A percentile compares a stretch with the other conserved stretches of the same genome.
These are phyloP conservation scores for Fregetta grallaria DNA, from an alignment of 2,113 vertebrate genomes.

Conservation along the genomic window DNA sequence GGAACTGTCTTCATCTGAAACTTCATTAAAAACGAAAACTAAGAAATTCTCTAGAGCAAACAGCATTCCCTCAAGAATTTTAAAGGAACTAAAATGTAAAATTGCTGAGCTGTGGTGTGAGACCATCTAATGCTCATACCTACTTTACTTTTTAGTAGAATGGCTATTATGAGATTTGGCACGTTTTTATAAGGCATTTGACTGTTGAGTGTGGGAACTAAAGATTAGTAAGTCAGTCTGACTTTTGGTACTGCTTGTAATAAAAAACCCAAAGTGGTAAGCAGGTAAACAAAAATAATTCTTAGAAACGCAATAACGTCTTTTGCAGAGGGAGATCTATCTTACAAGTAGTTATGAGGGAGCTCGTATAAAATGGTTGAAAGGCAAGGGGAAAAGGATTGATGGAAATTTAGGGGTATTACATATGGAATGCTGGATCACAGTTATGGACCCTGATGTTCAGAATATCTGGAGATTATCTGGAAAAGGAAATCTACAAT, in stretches of 20 bases:
- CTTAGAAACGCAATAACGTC: background rate
- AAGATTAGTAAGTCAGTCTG: background rate
- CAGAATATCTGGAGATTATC: background rate
- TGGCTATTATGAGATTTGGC: background rate
- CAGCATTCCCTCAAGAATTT: background rate
- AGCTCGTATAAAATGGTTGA: accelerated
- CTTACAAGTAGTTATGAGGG: background rate
- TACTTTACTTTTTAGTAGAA: background rate
- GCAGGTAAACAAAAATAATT: background rate
- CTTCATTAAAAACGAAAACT: background rate
- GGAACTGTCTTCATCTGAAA: background rate
- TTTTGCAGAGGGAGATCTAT: background rate
- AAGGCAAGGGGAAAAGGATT: background rate
- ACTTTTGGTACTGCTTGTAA: background rate
- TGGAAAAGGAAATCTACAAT: background rate
- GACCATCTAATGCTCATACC: background rate
- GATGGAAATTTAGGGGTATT: background rate
- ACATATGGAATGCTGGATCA: background rate
- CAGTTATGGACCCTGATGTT: background rate
- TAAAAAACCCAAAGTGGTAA: background rate
- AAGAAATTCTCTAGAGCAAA: background rate
- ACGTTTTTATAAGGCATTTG: background rate
- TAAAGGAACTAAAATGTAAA: background rate
- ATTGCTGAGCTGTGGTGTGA: background rate
- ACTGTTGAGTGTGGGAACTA: background rate